A percentile compares a stretch with the other conserved stretches of the same genome.
Evolutionary conservation across 2,797 vertebrate species (phyloP).

Genomic region (Kryptolebias ocellatus): DNA sequence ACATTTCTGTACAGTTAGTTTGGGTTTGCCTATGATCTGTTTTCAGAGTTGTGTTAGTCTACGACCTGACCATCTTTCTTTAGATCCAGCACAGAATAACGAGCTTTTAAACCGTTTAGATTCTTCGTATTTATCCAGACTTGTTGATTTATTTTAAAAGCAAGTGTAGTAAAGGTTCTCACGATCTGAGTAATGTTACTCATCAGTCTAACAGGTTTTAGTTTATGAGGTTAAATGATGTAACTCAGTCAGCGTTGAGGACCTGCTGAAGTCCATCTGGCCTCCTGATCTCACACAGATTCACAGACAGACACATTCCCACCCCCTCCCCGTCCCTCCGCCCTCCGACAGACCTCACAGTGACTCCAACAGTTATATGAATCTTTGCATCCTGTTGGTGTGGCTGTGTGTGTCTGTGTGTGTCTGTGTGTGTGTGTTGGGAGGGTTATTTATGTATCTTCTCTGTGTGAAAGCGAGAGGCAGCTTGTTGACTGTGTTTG

Average conservation of each 20-base stretch:
- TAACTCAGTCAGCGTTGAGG: slow-evolving; percentile 44
- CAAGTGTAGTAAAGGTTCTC: not conserved
- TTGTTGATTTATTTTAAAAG: not conserved
- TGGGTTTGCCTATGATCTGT: too few species aligned
- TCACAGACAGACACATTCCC: not conserved
- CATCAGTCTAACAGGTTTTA: slow-evolving; percentile 17
- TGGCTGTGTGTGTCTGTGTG: not conserved
- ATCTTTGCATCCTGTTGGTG: not conserved
- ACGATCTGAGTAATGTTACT: not conserved
- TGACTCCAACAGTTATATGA: slow-evolving; percentile 5
- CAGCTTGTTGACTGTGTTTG: not conserved
- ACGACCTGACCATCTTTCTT: too few species aligned
- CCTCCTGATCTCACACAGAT: not conserved
- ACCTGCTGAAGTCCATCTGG: slow-evolving; percentile 47
- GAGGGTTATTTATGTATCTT: not conserved
- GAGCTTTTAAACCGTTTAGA: not conserved
- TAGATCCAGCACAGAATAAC: too few species aligned
- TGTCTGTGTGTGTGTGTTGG: not conserved
- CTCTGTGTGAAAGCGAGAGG: not conserved
- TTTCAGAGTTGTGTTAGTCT: too few species aligned
- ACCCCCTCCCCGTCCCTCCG: not conserved
- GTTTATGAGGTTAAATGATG: slow-evolving; percentile 3
- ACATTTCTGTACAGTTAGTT: too few species aligned
- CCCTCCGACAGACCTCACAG: slow-evolving; percentile 21
- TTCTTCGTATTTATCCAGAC: not conserved